Evolutionary conservation across 2,888 invertebrate species (phyloP).

Genomic region (Netelia virgata): DNA sequence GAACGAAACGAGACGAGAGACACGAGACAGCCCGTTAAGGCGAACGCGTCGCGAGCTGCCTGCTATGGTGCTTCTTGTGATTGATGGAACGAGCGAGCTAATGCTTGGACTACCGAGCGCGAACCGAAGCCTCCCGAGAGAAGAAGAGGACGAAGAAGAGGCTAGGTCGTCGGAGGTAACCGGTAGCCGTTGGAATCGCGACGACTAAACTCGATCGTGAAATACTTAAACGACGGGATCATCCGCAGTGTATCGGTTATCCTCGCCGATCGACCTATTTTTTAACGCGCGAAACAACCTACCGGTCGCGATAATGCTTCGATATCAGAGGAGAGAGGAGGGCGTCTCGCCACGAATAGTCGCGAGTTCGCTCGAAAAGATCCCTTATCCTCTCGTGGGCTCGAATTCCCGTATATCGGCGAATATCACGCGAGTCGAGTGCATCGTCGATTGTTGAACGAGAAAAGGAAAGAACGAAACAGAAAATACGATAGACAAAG

Average conservation of each 20-base stretch:
- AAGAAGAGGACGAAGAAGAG: conserved; percentile 41
- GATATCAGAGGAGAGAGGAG: conserved; percentile 28
- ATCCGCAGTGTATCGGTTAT: conserved; percentile 73
- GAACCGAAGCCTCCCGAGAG: conserved; percentile 32
- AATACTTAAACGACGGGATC: conserved; percentile 68
- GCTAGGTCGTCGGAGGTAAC: conserved; percentile 67
- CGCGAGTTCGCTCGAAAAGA: conserved; percentile 59
- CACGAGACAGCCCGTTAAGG: conserved; percentile 74
- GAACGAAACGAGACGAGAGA: conserved; percentile 32
- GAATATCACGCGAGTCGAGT: background rate
- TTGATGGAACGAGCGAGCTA: conserved; percentile 70
- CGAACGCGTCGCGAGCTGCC: conserved; percentile 70
- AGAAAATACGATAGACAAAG: conserved; percentile 12
- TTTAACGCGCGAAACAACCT: background rate
- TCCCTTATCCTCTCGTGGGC: conserved; percentile 36
- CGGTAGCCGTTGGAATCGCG: conserved; percentile 63
- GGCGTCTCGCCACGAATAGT: conserved; percentile 57
- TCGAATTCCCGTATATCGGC: background rate
- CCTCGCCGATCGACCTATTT: background rate
- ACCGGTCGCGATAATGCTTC: conserved; percentile 57
- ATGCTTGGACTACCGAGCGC: conserved; percentile 14
- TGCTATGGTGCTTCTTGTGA: conserved; percentile 72
- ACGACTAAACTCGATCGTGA: background rate
- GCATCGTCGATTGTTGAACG: conserved; percentile 28
- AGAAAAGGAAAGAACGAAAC: background rate